A percentile compares a stretch with the other conserved stretches of the same genome.
Conservation (phyloP, 2,888 invertebrate genomes). For the Schizotus pectinicornis region DNA sequence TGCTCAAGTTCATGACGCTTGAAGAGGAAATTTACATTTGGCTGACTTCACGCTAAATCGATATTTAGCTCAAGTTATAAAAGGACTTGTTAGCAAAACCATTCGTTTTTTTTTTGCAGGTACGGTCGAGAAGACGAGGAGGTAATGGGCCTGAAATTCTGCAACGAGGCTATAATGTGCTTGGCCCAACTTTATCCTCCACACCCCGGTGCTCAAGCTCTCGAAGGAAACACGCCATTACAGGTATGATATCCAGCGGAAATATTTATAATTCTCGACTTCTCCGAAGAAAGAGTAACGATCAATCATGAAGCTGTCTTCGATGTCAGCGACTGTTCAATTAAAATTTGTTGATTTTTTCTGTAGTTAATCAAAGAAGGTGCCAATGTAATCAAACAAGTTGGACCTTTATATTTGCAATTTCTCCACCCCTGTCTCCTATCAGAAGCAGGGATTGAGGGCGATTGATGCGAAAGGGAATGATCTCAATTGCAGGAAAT, state of each 20-base stretch:
- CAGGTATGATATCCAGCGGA: constrained; percentile 65
- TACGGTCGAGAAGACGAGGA: constrained; percentile 98
- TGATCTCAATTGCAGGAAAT: no score
- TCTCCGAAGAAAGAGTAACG: not conserved
- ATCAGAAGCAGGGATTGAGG: no score
- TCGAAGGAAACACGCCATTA: constrained; percentile 69
- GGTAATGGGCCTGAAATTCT: constrained; percentile 97
- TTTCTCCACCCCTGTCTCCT: no score
- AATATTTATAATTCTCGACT: constrained; percentile 9
- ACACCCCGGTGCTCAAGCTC: constrained; percentile 59
- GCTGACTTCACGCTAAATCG: not conserved
- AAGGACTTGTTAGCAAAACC: not conserved
- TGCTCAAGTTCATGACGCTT: no score
- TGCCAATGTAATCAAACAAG: no score
- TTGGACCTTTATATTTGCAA: no score
- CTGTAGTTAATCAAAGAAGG: no score
- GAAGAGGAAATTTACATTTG: not conserved
- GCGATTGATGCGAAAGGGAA: no score
- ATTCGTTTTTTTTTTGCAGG: constrained; percentile 60
- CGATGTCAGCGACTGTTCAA: no score
- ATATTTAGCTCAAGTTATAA: not conserved
- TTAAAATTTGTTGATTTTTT: no score
- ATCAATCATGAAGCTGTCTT: not conserved
- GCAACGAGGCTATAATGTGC: constrained; percentile 96
- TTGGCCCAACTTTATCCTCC: constrained; percentile 85